These are phyloP conservation scores for Esox lucius DNA, from an alignment of 2,797 vertebrate genomes.

Conservation along the genomic window DNA sequence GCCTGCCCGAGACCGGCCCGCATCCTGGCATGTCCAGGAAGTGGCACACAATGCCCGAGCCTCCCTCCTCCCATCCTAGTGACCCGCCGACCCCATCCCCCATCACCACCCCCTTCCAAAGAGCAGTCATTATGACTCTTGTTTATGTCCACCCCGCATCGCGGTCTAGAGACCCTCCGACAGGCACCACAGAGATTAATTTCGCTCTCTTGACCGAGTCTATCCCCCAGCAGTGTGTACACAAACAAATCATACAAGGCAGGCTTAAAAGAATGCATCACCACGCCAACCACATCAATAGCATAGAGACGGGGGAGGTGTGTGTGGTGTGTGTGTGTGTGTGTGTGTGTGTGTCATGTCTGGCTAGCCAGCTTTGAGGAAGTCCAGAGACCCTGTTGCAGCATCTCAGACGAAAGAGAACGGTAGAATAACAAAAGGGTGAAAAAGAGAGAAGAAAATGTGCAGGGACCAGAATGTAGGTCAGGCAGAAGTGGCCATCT, in stretches of 20 bases:
- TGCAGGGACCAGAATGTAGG: constrained; percentile 50
- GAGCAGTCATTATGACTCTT: constrained; percentile 27
- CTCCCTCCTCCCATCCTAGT: not conserved
- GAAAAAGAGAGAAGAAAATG: constrained; percentile 20
- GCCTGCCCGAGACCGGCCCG: constrained; percentile 44
- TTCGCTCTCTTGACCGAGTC: not conserved
- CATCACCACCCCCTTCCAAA: not conserved
- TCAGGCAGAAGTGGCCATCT: constrained; percentile 52
- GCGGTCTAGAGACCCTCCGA: constrained; percentile 26
- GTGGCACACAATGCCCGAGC: not conserved
- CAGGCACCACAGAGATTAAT: not conserved
- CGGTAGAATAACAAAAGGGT: constrained; percentile 11
- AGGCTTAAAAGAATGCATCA: constrained; percentile 20
- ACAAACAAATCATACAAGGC: constrained; percentile 21
- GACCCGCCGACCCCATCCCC: constrained; percentile 32
- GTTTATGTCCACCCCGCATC: constrained; percentile 13
- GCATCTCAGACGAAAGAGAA: constrained; percentile 6
- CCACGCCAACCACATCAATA: constrained; percentile 19
- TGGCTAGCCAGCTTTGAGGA: not conserved
- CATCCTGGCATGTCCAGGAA: constrained; percentile 15
- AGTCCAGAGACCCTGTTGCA: constrained; percentile 2
- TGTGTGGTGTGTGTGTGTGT: not conserved
- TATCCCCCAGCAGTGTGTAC: not conserved
- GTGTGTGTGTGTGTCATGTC: not conserved
- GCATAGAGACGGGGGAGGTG: not conserved